phyloP scores from a whole-genome alignment of 1,140 invertebrate genomes.

The Neodiprion fabricii region DNA sequence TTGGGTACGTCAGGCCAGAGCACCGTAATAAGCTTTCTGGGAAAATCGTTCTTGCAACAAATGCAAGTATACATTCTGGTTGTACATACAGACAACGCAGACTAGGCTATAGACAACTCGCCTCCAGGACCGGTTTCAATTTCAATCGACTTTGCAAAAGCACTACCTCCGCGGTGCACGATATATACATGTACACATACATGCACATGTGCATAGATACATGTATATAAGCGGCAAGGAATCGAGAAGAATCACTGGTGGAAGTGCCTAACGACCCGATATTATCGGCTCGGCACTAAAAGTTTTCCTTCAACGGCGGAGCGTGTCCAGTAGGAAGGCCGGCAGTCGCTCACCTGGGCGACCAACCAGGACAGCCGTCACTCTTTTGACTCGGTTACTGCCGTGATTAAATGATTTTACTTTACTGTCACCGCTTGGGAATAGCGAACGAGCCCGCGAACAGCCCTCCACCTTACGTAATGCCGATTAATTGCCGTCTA shows the following conservation, averaged over 20 bases:
- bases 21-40: slow-evolving; percentile 3
- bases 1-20: background rate
- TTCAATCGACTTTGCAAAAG: slow-evolving; percentile 1
- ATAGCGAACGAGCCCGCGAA: too few relatives aligned
- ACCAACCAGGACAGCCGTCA: background rate
- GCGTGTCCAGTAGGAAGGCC: slow-evolving; percentile 7
- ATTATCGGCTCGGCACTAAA: slow-evolving; percentile 1
- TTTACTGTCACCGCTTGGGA: background rate
- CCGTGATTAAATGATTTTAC: background rate
- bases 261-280: slow-evolving; percentile 6
- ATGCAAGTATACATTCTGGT: background rate
- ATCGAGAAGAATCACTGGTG: slow-evolving; percentile 3
- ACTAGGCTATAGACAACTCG: background rate
- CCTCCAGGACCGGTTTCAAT: slow-evolving; percentile 6
- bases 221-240: background rate
- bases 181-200: too few relatives aligned
- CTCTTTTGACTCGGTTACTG: background rate
- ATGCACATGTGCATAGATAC: background rate
- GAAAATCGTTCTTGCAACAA: background rate
- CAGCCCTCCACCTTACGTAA: background rate
- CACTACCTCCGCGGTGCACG: background rate
- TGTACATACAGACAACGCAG: too few relatives aligned
- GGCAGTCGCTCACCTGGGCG: slow-evolving; percentile 4
- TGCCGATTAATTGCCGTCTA: slow-evolving; percentile 9
- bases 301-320: slow-evolving; percentile 4